Evolutionary conservation across 2,888 invertebrate genomes (phyloP), one percentile per base, ranked within the genome.

Genomic region (Athalia cordata): DNA sequence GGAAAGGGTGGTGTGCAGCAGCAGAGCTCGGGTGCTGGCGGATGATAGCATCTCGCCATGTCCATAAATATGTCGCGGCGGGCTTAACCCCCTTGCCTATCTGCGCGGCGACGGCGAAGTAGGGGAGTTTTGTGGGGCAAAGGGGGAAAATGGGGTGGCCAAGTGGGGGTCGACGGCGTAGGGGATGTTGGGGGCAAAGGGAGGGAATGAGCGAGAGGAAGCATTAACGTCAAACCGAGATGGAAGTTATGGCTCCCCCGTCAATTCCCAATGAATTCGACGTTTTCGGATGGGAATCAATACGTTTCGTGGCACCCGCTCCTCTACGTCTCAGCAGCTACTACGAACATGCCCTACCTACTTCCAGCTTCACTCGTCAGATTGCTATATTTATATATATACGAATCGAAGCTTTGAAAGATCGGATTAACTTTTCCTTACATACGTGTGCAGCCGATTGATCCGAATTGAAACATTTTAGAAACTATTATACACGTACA

Each of bases 241-340:
- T 87, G 89, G 86, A 86, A 90, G 88, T 90, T 90, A 90, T 90
- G 88, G 90, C 89, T 90, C 90, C 90, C 90, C 89, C 90, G 90
- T 90, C 90, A 90, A 89, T 90, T 90, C 88, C 88, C 89, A 89
- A 90, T 87, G 90, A 90, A 89, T 90, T 90, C 89, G 89, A 87
- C 89, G 87, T 89, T 90, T 89, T 90, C 88, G 86, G 86, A 86
- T 84, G 86, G 80, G 86, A 89, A 90, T 89, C 89, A 88, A 89
- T 88, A 88, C 85, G 85, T 83, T 83, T 85, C 86, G 84, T 85
- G 84, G 86, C 62, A 76, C 65, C 75, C 50, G 50, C 9, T 8
- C 15, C 68, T 49, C 29, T 43, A 29, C 64, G 29, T 15, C n/a
- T 43, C 15, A 15, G 13, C 64, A 13, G 8, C 13, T 15, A 15